Evolutionary conservation across 2,888 invertebrate species (phyloP).

Genomic region (Monopis laevigella): DNA sequence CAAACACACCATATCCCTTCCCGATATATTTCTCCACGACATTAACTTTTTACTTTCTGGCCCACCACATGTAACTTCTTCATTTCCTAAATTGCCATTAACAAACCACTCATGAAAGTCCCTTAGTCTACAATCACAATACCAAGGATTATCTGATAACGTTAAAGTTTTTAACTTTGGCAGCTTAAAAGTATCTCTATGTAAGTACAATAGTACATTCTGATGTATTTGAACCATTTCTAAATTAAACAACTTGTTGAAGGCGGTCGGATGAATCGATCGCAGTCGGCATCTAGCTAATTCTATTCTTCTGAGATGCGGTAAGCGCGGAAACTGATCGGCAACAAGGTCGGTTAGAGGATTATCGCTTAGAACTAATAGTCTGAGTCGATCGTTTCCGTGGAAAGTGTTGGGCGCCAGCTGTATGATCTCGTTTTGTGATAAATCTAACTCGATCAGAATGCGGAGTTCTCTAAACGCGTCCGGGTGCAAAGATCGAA

Average conservation of each 20-base stretch:
- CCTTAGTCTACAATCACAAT: slow-evolving; percentile 86
- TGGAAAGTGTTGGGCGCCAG: slow-evolving; percentile 83
- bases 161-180: slow-evolving; percentile 82
- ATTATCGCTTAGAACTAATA: slow-evolving; percentile 83
- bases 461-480: slow-evolving; percentile 89
- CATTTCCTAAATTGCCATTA: slow-evolving; percentile 78
- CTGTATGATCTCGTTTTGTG: slow-evolving; percentile 79
- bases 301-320: slow-evolving; percentile 82
- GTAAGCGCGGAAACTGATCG: slow-evolving; percentile 84
- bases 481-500: slow-evolving; percentile 80
- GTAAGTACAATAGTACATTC: slow-evolving; percentile 76
- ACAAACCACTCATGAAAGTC: slow-evolving; percentile 88
- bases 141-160: slow-evolving; percentile 88
- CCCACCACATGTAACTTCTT: slow-evolving; percentile 76
- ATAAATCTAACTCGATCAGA: slow-evolving; percentile 86
- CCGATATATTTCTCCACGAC: slow-evolving; percentile 80
- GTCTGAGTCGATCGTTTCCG: slow-evolving; percentile 83
- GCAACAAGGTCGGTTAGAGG: slow-evolving; percentile 76
- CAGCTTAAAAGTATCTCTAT: slow-evolving; percentile 71
- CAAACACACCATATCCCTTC: slow-evolving; percentile 83
- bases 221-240: slow-evolving; percentile 82
- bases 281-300: slow-evolving; percentile 82
- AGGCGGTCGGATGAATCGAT: slow-evolving; percentile 78
- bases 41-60: slow-evolving; percentile 75
- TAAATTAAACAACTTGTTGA: slow-evolving; percentile 77